Base-by-base conservation (phyloP, 2,797 vertebrate genomes). In the Pempheris klunzingeri region DNA sequence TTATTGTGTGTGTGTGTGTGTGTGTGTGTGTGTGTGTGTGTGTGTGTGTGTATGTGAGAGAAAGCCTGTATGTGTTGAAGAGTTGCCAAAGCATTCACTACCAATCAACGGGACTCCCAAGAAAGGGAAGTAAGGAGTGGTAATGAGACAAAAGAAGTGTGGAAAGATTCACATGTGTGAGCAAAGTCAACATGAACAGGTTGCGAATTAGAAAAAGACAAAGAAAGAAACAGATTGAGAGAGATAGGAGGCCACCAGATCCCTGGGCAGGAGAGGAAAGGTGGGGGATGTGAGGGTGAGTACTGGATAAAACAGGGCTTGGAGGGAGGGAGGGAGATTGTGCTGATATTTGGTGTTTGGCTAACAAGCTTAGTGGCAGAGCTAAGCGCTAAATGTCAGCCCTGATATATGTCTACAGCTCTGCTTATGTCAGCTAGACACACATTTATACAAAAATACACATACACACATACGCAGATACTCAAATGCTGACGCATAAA, bases 321-420 rank as follows among this genome's bases (percentile, higher is more conserved):
- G 60, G 24, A 55, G 69, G 47, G 52, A 78, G 63, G 76, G 68
- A 83, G 77, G 43, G 79, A 92, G 89, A 93, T 92, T 91, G 84
- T 91, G 90, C 90, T 93, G 92, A 93, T 94, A 92, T 92, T 91
- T 90, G 88, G 87, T 89, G 85, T 92, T 94, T 88, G 86, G 86
- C 88, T 93, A 93, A 93, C 92, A 93, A 92, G 91, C 91, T 90
- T 90, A 90, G 88, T 90, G 90, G 86, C 88, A 88, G 84, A 93
- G 87, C 90, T 87, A 90, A 83, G 90, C 76, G 76, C 85, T 93
- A 93, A 94, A 93, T 93, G 92, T 92, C 93, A 94, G 79, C 43
- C 77, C 80, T 92, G 91, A 93, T 92, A 88, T 93, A 93, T 90
- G 89, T 93, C 88, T 85, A 71, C 89, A 89, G 85, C 84, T 87